Conservation (phyloP, 2,113 vertebrate genomes). For the Periophthalmodon schlosseri region DNA sequence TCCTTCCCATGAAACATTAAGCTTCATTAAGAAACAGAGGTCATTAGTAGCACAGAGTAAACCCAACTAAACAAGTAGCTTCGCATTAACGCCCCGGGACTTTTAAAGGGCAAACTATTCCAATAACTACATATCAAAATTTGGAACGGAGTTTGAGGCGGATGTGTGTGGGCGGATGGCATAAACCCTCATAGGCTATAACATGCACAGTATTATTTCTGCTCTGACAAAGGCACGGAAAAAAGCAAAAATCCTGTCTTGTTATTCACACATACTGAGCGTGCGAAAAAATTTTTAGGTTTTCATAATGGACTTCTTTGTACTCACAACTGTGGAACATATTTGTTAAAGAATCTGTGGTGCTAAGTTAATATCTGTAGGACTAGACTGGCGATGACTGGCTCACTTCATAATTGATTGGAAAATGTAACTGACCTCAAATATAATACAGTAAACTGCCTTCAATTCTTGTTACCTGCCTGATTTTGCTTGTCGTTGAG, state of each 20-base stretch:
- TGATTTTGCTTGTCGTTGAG: background rate
- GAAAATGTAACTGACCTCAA: background rate
- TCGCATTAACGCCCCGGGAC: background rate
- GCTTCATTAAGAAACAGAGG: too few species aligned
- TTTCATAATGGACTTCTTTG: background rate
- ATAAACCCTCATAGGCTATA: constrained; percentile 1
- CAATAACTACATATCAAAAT: constrained; percentile 26
- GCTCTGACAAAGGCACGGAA: background rate
- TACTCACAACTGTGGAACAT: background rate
- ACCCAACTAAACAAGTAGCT: background rate
- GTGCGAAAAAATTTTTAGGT: background rate
- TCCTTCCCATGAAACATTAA: too few species aligned
- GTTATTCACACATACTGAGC: background rate
- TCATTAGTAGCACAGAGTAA: too few species aligned
- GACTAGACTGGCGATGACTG: too few species aligned
- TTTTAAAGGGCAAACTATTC: background rate
- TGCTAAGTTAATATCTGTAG: too few species aligned
- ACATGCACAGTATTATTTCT: background rate
- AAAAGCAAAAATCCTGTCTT: background rate
- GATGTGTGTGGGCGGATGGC: constrained; percentile 23
- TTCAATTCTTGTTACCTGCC: background rate
- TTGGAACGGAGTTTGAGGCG: constrained; percentile 23
- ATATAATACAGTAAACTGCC: background rate
- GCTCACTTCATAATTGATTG: too few species aligned
- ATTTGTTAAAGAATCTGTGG: background rate